phyloP scores from a whole-genome alignment of 64 coral and sea anemone genomes.

The Hydrozoanthus tunicans region DNA sequence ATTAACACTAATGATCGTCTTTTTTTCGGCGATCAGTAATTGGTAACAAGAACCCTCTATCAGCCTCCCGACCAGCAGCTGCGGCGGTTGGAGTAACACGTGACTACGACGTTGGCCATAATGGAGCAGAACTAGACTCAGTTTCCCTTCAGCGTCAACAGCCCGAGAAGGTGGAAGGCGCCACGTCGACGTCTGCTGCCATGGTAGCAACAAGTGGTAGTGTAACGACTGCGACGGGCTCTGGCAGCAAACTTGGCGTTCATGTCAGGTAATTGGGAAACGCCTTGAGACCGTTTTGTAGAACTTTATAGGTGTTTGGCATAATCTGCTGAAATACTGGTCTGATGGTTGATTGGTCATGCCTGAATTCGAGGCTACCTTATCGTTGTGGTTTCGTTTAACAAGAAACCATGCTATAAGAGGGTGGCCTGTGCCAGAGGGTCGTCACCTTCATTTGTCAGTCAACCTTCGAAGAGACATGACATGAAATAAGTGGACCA shows the following conservation, averaged over 20 bases:
- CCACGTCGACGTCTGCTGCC: neutral
- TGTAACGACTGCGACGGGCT: neutral
- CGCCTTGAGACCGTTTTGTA: neutral
- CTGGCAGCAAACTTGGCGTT: neutral
- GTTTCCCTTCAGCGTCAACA: constrained; percentile 34
- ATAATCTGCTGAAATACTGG: too few species aligned
- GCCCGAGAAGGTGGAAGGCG: constrained; percentile 44
- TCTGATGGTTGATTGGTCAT: too few species aligned
- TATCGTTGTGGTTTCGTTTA: too few species aligned
- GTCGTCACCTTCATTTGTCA: too few species aligned
- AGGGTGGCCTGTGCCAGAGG: too few species aligned
- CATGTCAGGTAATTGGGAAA: constrained; percentile 28
- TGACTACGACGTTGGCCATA: constrained; percentile 19
- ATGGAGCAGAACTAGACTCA: constrained; percentile 24
- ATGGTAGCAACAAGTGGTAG: neutral
- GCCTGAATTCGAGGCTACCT: too few species aligned
- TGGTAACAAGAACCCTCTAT: constrained; percentile 38
- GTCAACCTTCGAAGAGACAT: too few species aligned
- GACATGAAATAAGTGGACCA: too few species aligned
- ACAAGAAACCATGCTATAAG: too few species aligned
- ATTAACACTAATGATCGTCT: neutral
- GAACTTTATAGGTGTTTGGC: too few species aligned
- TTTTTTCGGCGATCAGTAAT: neutral
- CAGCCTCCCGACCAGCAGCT: constrained; percentile 40
- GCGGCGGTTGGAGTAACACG: constrained; percentile 35